These are phyloP conservation scores for Drosophila kambysellisi DNA, from an alignment of 2,888 invertebrate genomes.

Conservation along the genomic window DNA sequence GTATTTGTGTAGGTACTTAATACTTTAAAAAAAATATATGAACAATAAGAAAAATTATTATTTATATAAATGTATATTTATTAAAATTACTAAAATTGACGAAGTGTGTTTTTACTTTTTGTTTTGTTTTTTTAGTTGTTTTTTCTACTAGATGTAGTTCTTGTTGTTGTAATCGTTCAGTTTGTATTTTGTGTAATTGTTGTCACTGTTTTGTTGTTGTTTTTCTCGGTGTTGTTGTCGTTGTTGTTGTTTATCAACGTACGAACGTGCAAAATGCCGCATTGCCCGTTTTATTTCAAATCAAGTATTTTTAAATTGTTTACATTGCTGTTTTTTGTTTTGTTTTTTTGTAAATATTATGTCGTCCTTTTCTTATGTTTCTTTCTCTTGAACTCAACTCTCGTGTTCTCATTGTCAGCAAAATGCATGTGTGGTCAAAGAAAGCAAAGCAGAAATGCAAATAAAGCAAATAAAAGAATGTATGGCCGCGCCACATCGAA, in stretches of 20 bases:
- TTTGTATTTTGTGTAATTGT: constrained; percentile 28
- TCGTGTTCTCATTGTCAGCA: constrained; percentile 48
- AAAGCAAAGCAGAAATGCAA: constrained; percentile 74
- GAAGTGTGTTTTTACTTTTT: constrained; percentile 82
- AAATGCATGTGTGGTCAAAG: constrained; percentile 56
- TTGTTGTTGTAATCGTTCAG: constrained; percentile 49
- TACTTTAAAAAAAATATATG: constrained; percentile 48
- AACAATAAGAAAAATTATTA: constrained; percentile 60
- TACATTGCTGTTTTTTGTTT: constrained; percentile 9
- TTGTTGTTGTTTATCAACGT: constrained; percentile 49
- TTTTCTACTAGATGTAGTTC: constrained; percentile 35
- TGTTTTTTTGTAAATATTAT: constrained; percentile 8
- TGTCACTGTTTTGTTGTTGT: constrained; percentile 25
- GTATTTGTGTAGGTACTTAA: constrained; percentile 50
- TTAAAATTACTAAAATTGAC: constrained; percentile 82
- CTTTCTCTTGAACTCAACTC: constrained; percentile 9
- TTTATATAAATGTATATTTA: constrained; percentile 59
- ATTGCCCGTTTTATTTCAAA: constrained; percentile 60
- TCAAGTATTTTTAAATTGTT: constrained; percentile 46
- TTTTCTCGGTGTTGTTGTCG: constrained; percentile 23
- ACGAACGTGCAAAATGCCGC: constrained; percentile 71
- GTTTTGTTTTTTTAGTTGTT: constrained; percentile 39
- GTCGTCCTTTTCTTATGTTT: constrained; percentile 17
- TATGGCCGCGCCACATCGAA: constrained; percentile 48
- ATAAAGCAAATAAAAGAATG: constrained; percentile 79